A percentile compares a stretch with the other conserved stretches of the same genome.
Evolutionary conservation across 1,140 invertebrate genomes (phyloP).

Genomic region (Bicyclus anynana): DNA sequence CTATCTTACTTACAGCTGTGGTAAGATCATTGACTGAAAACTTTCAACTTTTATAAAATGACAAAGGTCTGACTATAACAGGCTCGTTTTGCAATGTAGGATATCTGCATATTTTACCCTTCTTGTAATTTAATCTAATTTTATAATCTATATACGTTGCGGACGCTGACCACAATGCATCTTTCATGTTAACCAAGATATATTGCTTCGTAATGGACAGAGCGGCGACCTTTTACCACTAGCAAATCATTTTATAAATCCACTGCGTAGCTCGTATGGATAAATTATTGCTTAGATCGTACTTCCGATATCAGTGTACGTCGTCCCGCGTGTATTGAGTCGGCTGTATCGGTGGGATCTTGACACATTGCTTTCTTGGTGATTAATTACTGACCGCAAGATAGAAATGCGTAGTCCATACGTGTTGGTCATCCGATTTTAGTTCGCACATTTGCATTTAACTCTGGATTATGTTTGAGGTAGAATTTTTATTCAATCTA

Average conservation of each 20-base stretch:
- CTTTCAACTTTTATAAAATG: too few species aligned
- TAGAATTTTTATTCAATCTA: too few species aligned
- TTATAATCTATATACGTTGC: constrained; percentile 9
- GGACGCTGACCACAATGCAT: constrained; percentile 22
- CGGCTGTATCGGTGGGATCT: neutral
- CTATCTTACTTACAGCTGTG: too few species aligned
- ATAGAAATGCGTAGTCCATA: constrained; percentile 1
- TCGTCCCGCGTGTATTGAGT: neutral
- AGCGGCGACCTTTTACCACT: constrained; percentile 1
- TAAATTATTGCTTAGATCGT: constrained; percentile 4
- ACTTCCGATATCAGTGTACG: constrained; percentile 6
- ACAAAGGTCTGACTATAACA: too few species aligned
- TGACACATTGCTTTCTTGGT: constrained; percentile 3
- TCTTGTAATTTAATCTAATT: constrained; percentile 14
- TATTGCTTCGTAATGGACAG: constrained; percentile 20
- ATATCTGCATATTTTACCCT: neutral
- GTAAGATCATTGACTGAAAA: too few species aligned
- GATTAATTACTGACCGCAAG: constrained; percentile 8
- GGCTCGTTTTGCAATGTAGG: too few species aligned
- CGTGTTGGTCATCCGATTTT: neutral
- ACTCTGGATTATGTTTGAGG: neutral
- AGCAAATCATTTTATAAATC: constrained; percentile 11
- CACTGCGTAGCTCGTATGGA: constrained; percentile 11
- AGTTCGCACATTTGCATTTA: neutral
- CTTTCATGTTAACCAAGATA: constrained; percentile 23